Conservation (phyloP, 2,888 invertebrate genomes). For the Metacarcinus magister region DNA sequence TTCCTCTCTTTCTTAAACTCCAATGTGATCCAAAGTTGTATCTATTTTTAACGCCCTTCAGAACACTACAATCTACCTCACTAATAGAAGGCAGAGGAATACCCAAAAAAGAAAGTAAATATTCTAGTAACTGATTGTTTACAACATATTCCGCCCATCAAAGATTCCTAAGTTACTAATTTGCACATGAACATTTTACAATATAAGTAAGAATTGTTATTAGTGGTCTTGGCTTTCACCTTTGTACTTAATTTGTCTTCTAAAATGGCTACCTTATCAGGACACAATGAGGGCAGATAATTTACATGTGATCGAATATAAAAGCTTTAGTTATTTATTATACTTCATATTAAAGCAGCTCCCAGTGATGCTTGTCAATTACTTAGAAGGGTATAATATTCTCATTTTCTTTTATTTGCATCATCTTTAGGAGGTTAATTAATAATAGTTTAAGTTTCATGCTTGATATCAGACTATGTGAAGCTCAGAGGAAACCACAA, state of each 20-base stretch:
- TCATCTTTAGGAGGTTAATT: not conserved
- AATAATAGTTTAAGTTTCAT: not conserved
- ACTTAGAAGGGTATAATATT: not conserved
- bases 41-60: not conserved
- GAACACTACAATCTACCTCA: conserved; percentile 26
- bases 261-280: not conserved
- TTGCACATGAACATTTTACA: not conserved
- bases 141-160: not conserved
- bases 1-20: not conserved
- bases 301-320: not conserved
- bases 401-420: not conserved
- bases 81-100: not conserved
- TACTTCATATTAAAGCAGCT: not conserved
- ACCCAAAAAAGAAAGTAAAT: not conserved
- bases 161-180: not conserved
- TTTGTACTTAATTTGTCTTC: not conserved
- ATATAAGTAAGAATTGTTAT: not conserved
- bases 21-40: not conserved
- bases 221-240: not conserved
- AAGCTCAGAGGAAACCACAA: not conserved
- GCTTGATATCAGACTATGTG: not conserved
- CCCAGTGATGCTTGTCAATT: not conserved
- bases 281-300: not conserved
- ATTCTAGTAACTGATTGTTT: not conserved
- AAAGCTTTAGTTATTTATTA: not conserved